phyloP scores from a whole-genome alignment of 1,140 invertebrate genomes.

The Drosophila baimaii region DNA sequence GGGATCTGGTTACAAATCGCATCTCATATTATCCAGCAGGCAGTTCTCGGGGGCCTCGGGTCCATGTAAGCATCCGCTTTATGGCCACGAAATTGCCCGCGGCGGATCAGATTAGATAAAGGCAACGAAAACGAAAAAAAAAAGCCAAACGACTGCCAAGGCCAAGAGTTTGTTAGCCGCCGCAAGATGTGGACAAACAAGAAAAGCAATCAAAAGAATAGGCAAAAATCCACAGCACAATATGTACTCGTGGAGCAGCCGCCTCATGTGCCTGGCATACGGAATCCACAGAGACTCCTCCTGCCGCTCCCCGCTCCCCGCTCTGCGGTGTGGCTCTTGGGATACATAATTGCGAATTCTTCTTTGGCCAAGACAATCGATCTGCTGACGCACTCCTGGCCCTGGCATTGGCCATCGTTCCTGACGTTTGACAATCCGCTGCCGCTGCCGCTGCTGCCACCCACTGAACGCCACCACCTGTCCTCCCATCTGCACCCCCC shows the following conservation, averaged over 20 bases:
- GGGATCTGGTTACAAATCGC: constrained; percentile 6
- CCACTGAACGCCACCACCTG: constrained; percentile 13
- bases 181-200: constrained; percentile 61
- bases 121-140: constrained; percentile 11
- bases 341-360: constrained; percentile 59
- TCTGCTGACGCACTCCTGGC: constrained; percentile 62
- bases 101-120: constrained; percentile 69
- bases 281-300: constrained; percentile 18
- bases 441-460: too few relatives aligned
- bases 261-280: constrained; percentile 45
- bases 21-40: background rate
- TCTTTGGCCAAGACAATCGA: constrained; percentile 49
- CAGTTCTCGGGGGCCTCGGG: background rate
- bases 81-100: background rate
- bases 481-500: constrained; percentile 10
- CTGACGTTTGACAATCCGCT: constrained; percentile 35
- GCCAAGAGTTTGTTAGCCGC: constrained; percentile 68
- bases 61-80: constrained; percentile 34
- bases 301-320: background rate
- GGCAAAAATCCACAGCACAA: constrained; percentile 20
- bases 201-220: constrained; percentile 30
- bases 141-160: constrained; percentile 40
- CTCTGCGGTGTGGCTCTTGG: background rate
- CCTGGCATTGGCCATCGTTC: constrained; percentile 53
- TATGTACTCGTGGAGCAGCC: constrained; percentile 7